Percentiles rank a stretch among this genome's conserved stretches.
These are phyloP conservation scores for Ruditapes philippinarum DNA, from an alignment of 1,140 invertebrate genomes.

Conservation along the genomic window DNA sequence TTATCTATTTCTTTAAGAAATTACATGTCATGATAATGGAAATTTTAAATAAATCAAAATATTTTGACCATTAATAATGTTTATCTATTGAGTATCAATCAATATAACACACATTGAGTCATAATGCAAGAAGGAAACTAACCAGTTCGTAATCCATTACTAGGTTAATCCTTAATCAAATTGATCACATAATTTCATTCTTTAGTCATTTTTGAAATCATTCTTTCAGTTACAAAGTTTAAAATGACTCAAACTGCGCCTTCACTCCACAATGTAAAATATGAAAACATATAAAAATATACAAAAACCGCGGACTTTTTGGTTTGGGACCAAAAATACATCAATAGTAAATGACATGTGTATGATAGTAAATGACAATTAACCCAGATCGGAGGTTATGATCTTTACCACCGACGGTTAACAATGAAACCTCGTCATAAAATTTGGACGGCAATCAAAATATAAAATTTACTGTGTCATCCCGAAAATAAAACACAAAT, in stretches of 20 bases:
- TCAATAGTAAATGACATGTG: slow-evolving; percentile 24
- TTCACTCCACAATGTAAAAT: background rate
- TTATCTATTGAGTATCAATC: too few relatives aligned
- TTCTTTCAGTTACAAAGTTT: too few relatives aligned
- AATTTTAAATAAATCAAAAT: too few relatives aligned
- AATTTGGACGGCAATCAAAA: slow-evolving; percentile 4
- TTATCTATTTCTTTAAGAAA: too few relatives aligned
- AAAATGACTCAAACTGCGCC: background rate
- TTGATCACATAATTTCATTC: background rate
- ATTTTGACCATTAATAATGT: too few relatives aligned
- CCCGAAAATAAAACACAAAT: too few relatives aligned
- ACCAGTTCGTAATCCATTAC: background rate
- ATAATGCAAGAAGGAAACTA: background rate
- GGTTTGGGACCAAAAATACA: slow-evolving; percentile 31
- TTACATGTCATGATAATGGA: too few relatives aligned
- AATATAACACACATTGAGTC: background rate
- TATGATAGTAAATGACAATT: slow-evolving; percentile 35
- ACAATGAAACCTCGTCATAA: background rate
- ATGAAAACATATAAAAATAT: background rate
- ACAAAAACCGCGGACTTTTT: background rate
- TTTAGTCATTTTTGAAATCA: background rate
- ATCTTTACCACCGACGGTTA: slow-evolving; percentile 7
- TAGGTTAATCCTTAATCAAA: background rate
- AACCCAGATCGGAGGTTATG: background rate
- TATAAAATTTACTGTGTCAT: background rate